These are phyloP conservation scores for Xestia sexstrigata DNA, from an alignment of 2,888 invertebrate genomes.

Conservation along the genomic window DNA sequence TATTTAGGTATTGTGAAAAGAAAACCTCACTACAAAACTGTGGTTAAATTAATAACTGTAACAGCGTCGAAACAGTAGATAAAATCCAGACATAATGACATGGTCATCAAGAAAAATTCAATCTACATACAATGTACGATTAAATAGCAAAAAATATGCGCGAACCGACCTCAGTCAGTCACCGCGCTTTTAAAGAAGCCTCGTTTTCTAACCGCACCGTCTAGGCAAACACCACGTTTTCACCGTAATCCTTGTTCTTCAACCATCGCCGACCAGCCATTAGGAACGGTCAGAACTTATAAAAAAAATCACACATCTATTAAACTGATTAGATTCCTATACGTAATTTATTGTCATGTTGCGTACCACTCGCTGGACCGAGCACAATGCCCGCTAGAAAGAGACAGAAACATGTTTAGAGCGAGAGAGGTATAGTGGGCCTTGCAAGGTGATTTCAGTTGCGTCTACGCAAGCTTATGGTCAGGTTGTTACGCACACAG, in stretches of 20 bases:
- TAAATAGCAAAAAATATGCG: constrained; percentile 34
- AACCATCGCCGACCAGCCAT: constrained; percentile 29
- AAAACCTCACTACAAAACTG: not conserved
- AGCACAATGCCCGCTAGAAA: constrained; percentile 90
- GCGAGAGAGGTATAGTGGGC: constrained; percentile 86
- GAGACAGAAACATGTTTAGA: constrained; percentile 79
- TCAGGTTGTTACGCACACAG: constrained; percentile 87
- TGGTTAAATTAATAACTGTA: not conserved
- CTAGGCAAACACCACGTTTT: constrained; percentile 46
- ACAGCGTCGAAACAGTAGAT: not conserved
- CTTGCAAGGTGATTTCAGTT: constrained; percentile 91
- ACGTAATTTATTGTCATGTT: constrained; percentile 89
- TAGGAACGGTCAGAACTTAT: constrained; percentile 62
- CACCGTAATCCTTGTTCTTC: constrained; percentile 31
- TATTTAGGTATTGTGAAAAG: not conserved
- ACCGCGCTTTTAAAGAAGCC: constrained; percentile 20
- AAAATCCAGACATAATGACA: constrained; percentile 3
- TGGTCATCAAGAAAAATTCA: constrained; percentile 14
- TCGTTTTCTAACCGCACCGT: constrained; percentile 36
- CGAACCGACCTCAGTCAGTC: constrained; percentile 13
- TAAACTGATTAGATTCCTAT: constrained; percentile 90
- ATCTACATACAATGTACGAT: constrained; percentile 11
- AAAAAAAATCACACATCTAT: constrained; percentile 88
- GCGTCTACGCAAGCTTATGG: constrained; percentile 88
- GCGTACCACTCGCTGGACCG: constrained; percentile 78